phyloP scores from a whole-genome alignment of 2,797 vertebrate species.

The Gymnoscopelus braueri region DNA sequence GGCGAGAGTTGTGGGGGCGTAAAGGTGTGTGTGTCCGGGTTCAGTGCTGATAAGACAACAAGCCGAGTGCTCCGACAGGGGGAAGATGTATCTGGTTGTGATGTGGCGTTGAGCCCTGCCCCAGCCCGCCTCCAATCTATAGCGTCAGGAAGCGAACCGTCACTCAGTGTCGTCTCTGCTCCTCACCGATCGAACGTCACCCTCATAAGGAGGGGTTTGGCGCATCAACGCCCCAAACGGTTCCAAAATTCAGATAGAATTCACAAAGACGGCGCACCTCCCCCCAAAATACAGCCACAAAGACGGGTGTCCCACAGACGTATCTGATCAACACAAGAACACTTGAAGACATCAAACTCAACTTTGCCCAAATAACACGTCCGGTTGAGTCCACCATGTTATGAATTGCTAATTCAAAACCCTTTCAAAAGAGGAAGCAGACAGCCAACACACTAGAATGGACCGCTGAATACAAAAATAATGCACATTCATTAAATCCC shows the following conservation, averaged over 20 bases:
- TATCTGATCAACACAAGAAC: not conserved
- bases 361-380: slow-evolving; percentile 23
- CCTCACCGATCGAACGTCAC: slow-evolving; percentile 71
- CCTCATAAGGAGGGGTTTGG: slow-evolving; percentile 21
- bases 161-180: slow-evolving; percentile 48
- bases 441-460: not conserved
- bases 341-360: not conserved
- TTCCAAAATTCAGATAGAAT: slow-evolving; percentile 37
- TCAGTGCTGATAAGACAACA: slow-evolving; percentile 68
- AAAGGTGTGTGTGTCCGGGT: slow-evolving; percentile 50
- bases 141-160: slow-evolving; percentile 58
- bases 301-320: slow-evolving; percentile 33
- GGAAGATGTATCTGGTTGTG: slow-evolving; percentile 83
- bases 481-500: not conserved
- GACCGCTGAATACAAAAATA: not conserved
- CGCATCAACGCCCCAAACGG: slow-evolving; percentile 64
- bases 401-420: slow-evolving; percentile 15
- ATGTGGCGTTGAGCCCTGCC: slow-evolving; percentile 62
- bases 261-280: slow-evolving; percentile 26
- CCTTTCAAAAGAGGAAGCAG: slow-evolving; percentile 3
- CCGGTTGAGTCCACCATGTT: not conserved
- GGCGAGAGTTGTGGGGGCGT: slow-evolving; percentile 52
- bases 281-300: slow-evolving; percentile 52
- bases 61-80: slow-evolving; percentile 66
- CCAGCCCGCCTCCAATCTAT: slow-evolving; percentile 49